Evolutionary conservation across 2,888 invertebrate genomes (phyloP), one percentile per base, ranked within the genome.

Genomic region (Ditylenchus weischeri): DNA sequence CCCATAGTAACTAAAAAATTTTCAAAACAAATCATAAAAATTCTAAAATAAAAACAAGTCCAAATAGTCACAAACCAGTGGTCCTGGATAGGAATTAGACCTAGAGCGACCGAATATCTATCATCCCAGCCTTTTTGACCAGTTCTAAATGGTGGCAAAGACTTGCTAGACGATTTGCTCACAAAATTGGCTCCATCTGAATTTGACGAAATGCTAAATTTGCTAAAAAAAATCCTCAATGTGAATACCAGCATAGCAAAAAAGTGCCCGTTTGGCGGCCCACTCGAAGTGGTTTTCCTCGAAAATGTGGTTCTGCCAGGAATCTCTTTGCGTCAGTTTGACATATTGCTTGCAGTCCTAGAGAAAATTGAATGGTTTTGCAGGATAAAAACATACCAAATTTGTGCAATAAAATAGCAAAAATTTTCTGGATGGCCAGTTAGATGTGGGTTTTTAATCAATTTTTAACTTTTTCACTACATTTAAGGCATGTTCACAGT

Each of bases 281-380:
- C 19, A 21, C 6, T 66, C 66, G 35, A 66, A 66, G 29, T 66
- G 66, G 13, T 29, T 0, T 11, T 66, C 66, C n/a, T 66, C 66
- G 18, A 66, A 61, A 38, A 66, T 66, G 29, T 66, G 66, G 2
- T 47, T 21, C 13, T 62, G 49, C 66, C 66, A 66, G 19, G 59
- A 36, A 10, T 66, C 62, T 18, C 36, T 19, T n/a, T 48, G 36
- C 6, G 15, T 21, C 6, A 48, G 35, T 13, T 66, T 38, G n/a
- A 61, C 21, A 47, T 66, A 62, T 29, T 66, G 51, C 35, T 61
- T 66, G 57, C 66, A 66, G n/a, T 62, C 66, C 66, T 66, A 50
- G 8, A 8, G 43, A 43, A 43, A 43, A 2, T 43, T 43, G 8
- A 43, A 29, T 15, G 15, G 43, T 43, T 13, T 43, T 43, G 43